phyloP scores from a whole-genome alignment of 2,888 invertebrate genomes.

The Agriopis marginaria region DNA sequence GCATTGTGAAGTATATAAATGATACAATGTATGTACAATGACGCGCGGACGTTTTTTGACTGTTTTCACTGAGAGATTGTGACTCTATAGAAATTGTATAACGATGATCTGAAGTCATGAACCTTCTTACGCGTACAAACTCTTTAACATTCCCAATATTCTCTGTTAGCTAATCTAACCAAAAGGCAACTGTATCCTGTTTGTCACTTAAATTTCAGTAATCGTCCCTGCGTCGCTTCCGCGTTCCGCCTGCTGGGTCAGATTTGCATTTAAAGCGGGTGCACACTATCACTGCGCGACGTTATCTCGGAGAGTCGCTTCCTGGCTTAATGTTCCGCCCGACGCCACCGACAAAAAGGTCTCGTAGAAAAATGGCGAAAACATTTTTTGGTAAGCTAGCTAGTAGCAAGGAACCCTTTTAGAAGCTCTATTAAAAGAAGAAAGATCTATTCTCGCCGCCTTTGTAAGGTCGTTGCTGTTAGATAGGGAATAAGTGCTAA shows the following conservation, averaged over 20 bases:
- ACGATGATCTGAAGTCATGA: too few species aligned
- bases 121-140: too few species aligned
- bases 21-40: too few species aligned
- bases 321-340: constrained; percentile 53
- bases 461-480: constrained; percentile 57
- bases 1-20: too few species aligned
- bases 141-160: neutral
- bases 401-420: constrained; percentile 62
- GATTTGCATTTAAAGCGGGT: constrained; percentile 70
- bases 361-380: constrained; percentile 58
- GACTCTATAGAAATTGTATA: too few species aligned
- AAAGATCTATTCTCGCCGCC: constrained; percentile 60
- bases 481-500: constrained; percentile 52
- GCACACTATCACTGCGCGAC: constrained; percentile 56
- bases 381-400: constrained; percentile 58
- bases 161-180: constrained; percentile 3
- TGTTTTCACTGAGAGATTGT: too few species aligned
- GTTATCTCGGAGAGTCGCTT: constrained; percentile 58
- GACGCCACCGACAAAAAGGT: constrained; percentile 54
- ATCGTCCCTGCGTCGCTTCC: constrained; percentile 44
- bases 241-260: constrained; percentile 54
- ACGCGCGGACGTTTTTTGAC: too few species aligned
- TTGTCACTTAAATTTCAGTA: constrained; percentile 36
- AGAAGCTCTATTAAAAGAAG: constrained; percentile 65
- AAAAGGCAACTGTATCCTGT: constrained; percentile 14